phyloP scores from a whole-genome alignment of 2,888 invertebrate genomes.

The Polymixis flavicincta region DNA sequence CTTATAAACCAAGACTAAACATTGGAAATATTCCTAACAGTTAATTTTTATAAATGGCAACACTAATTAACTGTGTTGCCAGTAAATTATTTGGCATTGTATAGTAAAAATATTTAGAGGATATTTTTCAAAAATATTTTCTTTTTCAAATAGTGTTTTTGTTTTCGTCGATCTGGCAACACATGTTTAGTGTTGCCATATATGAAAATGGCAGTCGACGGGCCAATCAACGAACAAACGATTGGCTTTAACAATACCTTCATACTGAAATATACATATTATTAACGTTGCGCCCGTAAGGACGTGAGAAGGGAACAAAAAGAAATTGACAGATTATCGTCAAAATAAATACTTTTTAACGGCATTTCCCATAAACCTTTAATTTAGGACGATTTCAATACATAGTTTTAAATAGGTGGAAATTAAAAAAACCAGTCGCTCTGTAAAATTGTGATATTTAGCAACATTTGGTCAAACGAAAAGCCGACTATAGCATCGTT shows the following conservation, averaged over 20 bases:
- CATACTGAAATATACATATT: constrained; percentile 50
- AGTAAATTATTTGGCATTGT: constrained; percentile 54
- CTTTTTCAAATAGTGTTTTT: constrained; percentile 5
- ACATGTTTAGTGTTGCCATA: constrained; percentile 54
- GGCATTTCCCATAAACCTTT: background rate
- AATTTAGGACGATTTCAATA: background rate
- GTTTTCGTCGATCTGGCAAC: constrained; percentile 36
- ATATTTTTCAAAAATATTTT: constrained; percentile 20
- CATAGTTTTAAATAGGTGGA: background rate
- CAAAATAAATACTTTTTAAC: background rate
- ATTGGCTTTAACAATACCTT: constrained; percentile 42
- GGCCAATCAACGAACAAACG: constrained; percentile 47
- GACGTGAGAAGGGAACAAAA: constrained; percentile 40
- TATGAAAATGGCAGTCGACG: constrained; percentile 44
- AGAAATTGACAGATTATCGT: background rate
- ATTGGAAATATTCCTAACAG: constrained; percentile 56
- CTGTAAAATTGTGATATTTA: constrained; percentile 17
- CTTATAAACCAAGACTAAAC: constrained; percentile 43
- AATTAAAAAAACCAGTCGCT: background rate
- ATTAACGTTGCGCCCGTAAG: constrained; percentile 34
- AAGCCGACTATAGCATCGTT: constrained; percentile 11
- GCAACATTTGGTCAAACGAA: constrained; percentile 15
- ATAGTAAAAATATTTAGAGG: constrained; percentile 55
- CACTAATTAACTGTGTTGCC: constrained; percentile 48
- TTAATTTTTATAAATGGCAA: constrained; percentile 51